Evolutionary conservation across 2,797 vertebrate genomes (phyloP), one percentile per base, ranked within the genome.

Genomic region (Melopsittacus undulatus): DNA sequence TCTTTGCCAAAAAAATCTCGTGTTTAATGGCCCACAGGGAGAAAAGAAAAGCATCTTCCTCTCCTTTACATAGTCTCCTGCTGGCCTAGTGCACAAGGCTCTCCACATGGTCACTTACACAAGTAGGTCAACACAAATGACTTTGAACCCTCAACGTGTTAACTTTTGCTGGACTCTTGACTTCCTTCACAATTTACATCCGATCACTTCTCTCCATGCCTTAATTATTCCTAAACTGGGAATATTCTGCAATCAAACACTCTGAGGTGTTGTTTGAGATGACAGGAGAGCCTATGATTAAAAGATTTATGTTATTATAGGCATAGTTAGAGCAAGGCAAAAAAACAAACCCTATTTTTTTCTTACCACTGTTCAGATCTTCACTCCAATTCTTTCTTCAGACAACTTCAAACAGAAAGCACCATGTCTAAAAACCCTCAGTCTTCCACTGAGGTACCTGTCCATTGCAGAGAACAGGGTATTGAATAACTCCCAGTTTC

Each of bases 381-480:
- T 84, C n/a, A 19, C 14, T 74, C 29, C 49, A 40, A 24, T 79
- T 88, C 26, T 42, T 89, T 61, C 45, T 51, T 66, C 22, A 68
- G 46, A 61, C 23, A 73, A 82, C 21, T 66, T 73, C 29, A 81
- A 90, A 43, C 4, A 69, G 21, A 66, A 89, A 77, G 57, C 36
- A 78, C 5, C 8, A 42, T 13, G 10, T 22, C 57, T 40, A 46
- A 38, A 87, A n/a, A 2, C 18, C 8, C 87, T 40, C 32, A 57
- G 4, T 57, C 51, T 68, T 80, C 14, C 26, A 72, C 46, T 48
- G 21, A 46, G 0, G 0, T 5, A 1, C 13, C 5, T 42, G 23
- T 29, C 59, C 2, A 1, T 30, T 38, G 19, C 21, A 51, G 56
- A 69, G 21, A 92, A 61, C 6, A 48, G 22, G 32, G 5, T 38